Evolutionary conservation across 2,113 vertebrate genomes (phyloP).

Genomic region (Eulemur macaco): DNA sequence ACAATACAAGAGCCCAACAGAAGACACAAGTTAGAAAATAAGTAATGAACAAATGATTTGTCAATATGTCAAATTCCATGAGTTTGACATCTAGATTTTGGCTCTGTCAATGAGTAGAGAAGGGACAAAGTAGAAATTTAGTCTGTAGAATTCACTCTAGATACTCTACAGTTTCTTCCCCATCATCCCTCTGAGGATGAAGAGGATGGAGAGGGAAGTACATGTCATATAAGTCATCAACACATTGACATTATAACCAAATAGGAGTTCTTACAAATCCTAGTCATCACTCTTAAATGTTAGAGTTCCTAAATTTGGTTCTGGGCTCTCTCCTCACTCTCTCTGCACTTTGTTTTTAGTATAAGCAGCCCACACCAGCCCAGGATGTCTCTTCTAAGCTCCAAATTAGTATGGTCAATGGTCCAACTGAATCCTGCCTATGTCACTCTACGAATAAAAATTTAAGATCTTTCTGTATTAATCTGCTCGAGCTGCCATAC

Average conservation of each 20-base stretch:
- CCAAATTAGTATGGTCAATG: background rate
- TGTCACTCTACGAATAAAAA: background rate
- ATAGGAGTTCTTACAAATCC: background rate
- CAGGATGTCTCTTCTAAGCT: background rate
- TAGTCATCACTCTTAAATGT: background rate
- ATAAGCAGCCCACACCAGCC: background rate
- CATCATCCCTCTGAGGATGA: background rate
- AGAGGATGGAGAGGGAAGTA: background rate
- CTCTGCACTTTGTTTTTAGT: background rate
- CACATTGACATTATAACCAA: background rate
- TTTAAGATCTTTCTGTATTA: background rate
- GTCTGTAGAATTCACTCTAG: background rate
- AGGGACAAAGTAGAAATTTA: background rate
- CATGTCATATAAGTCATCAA: background rate
- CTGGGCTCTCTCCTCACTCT: background rate
- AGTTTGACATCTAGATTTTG: background rate
- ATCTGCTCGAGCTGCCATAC: background rate
- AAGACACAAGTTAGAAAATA: background rate
- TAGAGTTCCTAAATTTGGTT: background rate
- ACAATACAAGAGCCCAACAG: background rate
- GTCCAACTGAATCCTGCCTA: background rate
- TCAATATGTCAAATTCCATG: background rate
- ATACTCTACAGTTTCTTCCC: background rate
- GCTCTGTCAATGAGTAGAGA: background rate
- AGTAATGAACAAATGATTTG: background rate